A percentile compares a stretch with the other conserved stretches of the same genome.
These are phyloP conservation scores for Taeniopygia guttata DNA, from an alignment of 2,797 vertebrate species.

Conservation along the genomic window DNA sequence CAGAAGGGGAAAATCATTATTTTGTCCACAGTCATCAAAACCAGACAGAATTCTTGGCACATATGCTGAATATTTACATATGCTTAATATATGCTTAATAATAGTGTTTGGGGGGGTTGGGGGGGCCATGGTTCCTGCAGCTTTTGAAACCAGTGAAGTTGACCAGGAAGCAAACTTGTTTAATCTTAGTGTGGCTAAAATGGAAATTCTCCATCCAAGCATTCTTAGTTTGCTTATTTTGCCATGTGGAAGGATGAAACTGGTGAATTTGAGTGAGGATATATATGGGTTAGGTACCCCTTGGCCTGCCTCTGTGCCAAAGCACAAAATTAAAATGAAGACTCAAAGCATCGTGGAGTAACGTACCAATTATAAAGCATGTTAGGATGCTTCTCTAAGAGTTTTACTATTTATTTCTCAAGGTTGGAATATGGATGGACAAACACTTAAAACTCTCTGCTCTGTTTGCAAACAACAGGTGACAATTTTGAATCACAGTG, in stretches of 20 bases:
- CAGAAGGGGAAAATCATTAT: not conserved
- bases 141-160: not conserved
- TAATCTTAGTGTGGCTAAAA: not conserved
- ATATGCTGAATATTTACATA: too few relatives aligned
- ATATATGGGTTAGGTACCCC: not conserved
- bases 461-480: not conserved
- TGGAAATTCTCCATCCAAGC: not conserved
- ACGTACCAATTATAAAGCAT: not conserved
- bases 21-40: not conserved
- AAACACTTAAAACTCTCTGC: not conserved
- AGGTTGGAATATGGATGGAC: not conserved
- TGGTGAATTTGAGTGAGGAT: not conserved
- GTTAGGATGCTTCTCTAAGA: not conserved
- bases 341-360: not conserved
- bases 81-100: not conserved
- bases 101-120: rapidly evolving
- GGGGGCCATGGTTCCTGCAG: rapidly evolving
- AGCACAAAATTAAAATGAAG: not conserved
- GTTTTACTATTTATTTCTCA: not conserved
- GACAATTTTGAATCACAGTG: not conserved
- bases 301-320: not conserved
- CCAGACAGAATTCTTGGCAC: not conserved
- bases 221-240: not conserved
- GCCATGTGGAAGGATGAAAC: not conserved
- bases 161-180: not conserved